phyloP scores from a whole-genome alignment of 2,888 invertebrate genomes.

The Apotomis turbidana region DNA sequence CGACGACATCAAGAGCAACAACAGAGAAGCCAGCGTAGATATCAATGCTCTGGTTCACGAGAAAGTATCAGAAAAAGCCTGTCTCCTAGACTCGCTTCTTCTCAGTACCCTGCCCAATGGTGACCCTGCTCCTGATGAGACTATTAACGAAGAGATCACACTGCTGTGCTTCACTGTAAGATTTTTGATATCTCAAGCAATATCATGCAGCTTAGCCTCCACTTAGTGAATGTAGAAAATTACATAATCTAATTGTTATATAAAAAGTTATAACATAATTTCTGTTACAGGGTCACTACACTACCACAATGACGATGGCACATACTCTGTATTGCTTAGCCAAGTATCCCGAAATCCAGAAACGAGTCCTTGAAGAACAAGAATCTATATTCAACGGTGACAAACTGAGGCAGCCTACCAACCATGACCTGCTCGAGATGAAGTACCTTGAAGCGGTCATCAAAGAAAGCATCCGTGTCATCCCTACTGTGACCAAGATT shows the following conservation, averaged over 20 bases:
- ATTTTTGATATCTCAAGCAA: slow-evolving; percentile 3
- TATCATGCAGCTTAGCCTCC: slow-evolving; percentile 1
- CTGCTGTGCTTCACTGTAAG: slow-evolving; percentile 54
- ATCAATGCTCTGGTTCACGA: slow-evolving; percentile 42
- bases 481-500: slow-evolving; percentile 56
- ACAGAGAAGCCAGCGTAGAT: slow-evolving; percentile 46
- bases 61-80: slow-evolving; percentile 46
- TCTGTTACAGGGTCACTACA: slow-evolving; percentile 52
- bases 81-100: slow-evolving; percentile 52
- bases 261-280: not conserved
- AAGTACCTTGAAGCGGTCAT: slow-evolving; percentile 57
- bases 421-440: slow-evolving; percentile 54
- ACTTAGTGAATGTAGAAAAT: not conserved
- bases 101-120: slow-evolving; percentile 50
- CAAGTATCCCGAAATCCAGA: slow-evolving; percentile 52
- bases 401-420: slow-evolving; percentile 48
- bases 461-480: slow-evolving; percentile 54
- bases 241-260: no score
- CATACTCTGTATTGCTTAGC: slow-evolving; percentile 53
- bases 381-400: slow-evolving; percentile 49
- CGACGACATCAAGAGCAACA: slow-evolving; percentile 49
- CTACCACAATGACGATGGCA: slow-evolving; percentile 54
- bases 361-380: slow-evolving; percentile 53
- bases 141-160: slow-evolving; percentile 55
- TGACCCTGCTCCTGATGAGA: slow-evolving; percentile 49